Evolutionary conservation across 2,888 invertebrate species (phyloP).

Genomic region (Laothoe populi): DNA sequence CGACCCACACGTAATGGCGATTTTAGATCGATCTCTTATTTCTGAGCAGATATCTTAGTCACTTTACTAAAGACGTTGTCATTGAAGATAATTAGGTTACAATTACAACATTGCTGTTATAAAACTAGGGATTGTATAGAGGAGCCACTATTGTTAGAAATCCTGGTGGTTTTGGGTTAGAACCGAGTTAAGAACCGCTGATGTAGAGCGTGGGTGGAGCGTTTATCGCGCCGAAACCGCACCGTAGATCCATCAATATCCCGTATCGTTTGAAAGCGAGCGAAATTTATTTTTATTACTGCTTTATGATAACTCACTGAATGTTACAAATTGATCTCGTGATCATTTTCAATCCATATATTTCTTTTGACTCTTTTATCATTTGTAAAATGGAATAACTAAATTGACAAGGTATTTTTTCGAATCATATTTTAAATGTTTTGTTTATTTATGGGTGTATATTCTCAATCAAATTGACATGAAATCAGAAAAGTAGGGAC

Average conservation of each 20-base stretch:
- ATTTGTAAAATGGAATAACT: neutral
- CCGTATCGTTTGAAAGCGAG: slow-evolving; percentile 19
- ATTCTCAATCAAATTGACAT: no score
- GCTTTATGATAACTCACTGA: slow-evolving; percentile 18
- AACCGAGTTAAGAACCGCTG: neutral
- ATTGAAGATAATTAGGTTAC: no score
- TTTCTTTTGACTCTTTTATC: neutral
- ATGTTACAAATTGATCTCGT: slow-evolving; percentile 17
- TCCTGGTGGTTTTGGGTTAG: neutral
- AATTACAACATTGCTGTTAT: no score
- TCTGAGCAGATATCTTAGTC: no score
- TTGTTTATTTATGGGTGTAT: no score
- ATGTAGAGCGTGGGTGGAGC: neutral
- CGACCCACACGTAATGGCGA: no score
- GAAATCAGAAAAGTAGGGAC: no score
- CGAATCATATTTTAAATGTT: no score
- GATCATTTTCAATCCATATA: slow-evolving; percentile 18
- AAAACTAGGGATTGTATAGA: no score
- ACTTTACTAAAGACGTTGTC: no score
- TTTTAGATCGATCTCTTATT: no score
- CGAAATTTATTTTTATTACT: slow-evolving; percentile 17
- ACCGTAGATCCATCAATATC: slow-evolving; percentile 12
- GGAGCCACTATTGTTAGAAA: no score
- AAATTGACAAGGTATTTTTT: neutral
- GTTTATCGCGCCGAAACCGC: slow-evolving; percentile 17